Evolutionary conservation across 2,797 vertebrate species (phyloP), one percentile per base, ranked within the genome.

Genomic region (Merluccius polli): DNA sequence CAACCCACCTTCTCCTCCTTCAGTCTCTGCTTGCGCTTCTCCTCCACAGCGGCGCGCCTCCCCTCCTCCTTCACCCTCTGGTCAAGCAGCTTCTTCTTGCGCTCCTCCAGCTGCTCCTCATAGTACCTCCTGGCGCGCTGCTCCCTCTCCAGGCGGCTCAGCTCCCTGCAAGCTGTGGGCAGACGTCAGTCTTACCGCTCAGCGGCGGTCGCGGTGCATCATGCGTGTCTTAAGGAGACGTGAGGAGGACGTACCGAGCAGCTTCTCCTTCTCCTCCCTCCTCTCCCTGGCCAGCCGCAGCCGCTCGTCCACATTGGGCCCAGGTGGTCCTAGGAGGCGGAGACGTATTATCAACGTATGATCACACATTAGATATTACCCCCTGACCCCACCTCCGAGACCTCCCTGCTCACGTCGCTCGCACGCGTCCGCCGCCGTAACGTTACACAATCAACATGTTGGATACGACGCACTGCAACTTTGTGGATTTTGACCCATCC

Each of bases 21-120:
- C 48, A 98, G 87, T 32, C 89, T 93, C 89, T 95, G 95, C 73
- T 90, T 95, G 78, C 97, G 91, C 78, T 99, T 99, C 83, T 96
- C 95, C 72, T 98, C 97, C 77, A 98, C 98, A 0, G 97, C 97
- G 11, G 91, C 87, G 32, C 95, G 90, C 82, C 96, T 94, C 78
- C 84, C 94, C 83, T 98, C 96, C 87, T 98, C 96, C 82, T 92
- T 96, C 67, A 93, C 79, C 75, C 97, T 89, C 84, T 98, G 97
- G 79, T 97, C 95, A 86, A 94, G 94, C 2, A 99, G 87, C 77
- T 93, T 97, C 90, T 91, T 96, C 81, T 89, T 95, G 52, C 96
- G 95, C n/a, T 97, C 95, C 75, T 95, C 95, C 76, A 99, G 88
- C 74, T 97, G 97, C 82, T 94, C 95, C 76, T 97, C 95, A 24